Base-by-base conservation (phyloP, 2,888 invertebrate genomes). In the Drosophila neutralis region DNA sequence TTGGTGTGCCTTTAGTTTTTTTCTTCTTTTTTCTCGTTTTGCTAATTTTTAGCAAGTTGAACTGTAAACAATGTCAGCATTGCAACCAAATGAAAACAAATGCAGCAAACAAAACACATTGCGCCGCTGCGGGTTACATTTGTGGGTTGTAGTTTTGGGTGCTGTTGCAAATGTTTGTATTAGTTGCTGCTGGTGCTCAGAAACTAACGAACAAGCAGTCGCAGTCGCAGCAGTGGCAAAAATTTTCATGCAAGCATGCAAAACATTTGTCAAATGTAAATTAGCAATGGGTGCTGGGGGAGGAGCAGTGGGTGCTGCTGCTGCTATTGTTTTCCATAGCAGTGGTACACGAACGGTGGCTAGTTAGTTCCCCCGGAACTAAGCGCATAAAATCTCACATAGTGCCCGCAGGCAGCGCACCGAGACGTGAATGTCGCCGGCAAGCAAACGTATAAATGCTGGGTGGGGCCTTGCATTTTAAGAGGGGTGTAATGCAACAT, bases 231-330 rank as follows among this genome's bases (percentile, higher is more conserved):
- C 71, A 82, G 79, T 82, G 64, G 73, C 76, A 80, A 87, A 80
- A 87, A 87, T 89, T 75, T 79, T 87, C 83, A 70, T 78, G 40
- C 56, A 38, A 78, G 76, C 90, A 88, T 80, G 86, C 90, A 85
- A 89, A 90, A 89, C 91, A 89, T 91, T 89, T 91, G 91, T 88
- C 90, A 90, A 90, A 91, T 89, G 91, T 87, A 89, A 89, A 91
- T 89, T 89, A 90, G 91, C 88, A 82, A 73, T 72, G 77, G 77
- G 67, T 66, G 64, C 35, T 73, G 64, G 54, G 52, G 54, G 31
- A 21, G 51, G 10, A 13, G 33, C 24, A 15, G 57, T 57, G 42
- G 57, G 40, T 56, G 56, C 27, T 36, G 42, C 21, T 21, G 21
- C 31, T 73, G 66, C 42, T 62, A 65, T 51, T 84, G 68, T 61